Conservation (phyloP, 2,888 invertebrate species). For the Lucinisca nassula region DNA sequence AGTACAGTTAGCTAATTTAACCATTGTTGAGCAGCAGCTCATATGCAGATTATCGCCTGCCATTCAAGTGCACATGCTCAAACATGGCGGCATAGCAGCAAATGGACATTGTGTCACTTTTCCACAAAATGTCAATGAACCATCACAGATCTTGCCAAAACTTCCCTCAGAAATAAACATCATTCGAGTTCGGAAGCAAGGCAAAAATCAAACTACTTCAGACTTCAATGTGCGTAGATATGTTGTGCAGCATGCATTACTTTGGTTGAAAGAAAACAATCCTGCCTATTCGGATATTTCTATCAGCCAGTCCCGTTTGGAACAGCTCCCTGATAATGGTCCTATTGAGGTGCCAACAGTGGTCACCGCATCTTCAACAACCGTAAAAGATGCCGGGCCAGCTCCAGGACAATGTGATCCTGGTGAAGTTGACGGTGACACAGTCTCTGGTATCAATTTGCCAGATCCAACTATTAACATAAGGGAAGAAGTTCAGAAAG, state of each 20-base stretch:
- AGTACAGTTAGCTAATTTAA: slow-evolving; percentile 28
- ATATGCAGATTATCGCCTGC: slow-evolving; percentile 55
- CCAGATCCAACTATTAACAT: slow-evolving; percentile 53
- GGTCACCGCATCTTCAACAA: background rate
- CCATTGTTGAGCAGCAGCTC: slow-evolving; percentile 59
- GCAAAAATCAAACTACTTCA: slow-evolving; percentile 48
- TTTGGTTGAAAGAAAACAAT: slow-evolving; percentile 64
- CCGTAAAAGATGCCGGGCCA: slow-evolving; percentile 46
- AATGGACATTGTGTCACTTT: slow-evolving; percentile 62
- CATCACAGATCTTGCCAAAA: slow-evolving; percentile 45
- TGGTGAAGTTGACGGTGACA: slow-evolving; percentile 34
- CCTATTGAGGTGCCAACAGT: slow-evolving; percentile 32
- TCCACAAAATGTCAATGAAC: slow-evolving; percentile 59
- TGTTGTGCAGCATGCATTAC: slow-evolving; percentile 48
- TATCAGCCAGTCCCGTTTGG: slow-evolving; percentile 46
- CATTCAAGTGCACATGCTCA: slow-evolving; percentile 54
- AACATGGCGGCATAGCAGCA: slow-evolving; percentile 58
- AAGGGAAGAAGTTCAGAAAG: slow-evolving; percentile 37
- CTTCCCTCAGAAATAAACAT: slow-evolving; percentile 59
- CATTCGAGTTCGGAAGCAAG: slow-evolving; percentile 49
- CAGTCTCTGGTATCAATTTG: slow-evolving; percentile 46
- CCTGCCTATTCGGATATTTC: slow-evolving; percentile 48
- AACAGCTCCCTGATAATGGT: slow-evolving; percentile 50
- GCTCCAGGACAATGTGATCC: slow-evolving; percentile 46
- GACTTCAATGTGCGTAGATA: slow-evolving; percentile 49